These are phyloP conservation scores for Esox lucius DNA, from an alignment of 2,797 vertebrate species.

Conservation along the genomic window DNA sequence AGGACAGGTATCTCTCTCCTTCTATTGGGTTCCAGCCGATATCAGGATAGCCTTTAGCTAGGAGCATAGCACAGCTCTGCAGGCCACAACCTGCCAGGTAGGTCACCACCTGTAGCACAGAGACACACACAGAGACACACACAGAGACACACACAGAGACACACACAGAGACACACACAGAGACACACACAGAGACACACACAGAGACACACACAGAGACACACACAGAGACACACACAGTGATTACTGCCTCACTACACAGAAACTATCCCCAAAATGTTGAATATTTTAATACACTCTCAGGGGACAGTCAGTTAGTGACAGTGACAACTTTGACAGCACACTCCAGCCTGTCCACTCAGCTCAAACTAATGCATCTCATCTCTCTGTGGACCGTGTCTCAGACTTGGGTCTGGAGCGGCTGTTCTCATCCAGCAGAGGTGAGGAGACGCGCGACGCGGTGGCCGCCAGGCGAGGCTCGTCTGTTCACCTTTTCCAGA, in stretches of 20 bases:
- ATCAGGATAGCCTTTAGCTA: conserved; percentile 95
- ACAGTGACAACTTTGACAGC: conserved; percentile 21
- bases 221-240: conserved; percentile 7
- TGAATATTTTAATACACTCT: conserved; percentile 25
- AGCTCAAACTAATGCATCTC: conserved; percentile 26
- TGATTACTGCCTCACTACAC: not conserved
- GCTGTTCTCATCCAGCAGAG: not conserved
- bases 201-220: too few species aligned
- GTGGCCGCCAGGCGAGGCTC: not conserved
- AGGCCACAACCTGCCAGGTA: conserved; percentile 96
- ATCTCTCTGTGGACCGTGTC: conserved; percentile 6
- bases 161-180: conserved; percentile 9
- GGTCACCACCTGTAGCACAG: conserved; percentile 85
- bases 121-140: conserved; percentile 1
- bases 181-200: too few species aligned
- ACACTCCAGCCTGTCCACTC: conserved; percentile 26
- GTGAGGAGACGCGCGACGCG: not conserved
- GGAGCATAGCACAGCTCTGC: conserved; percentile 91
- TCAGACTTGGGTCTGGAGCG: too few species aligned
- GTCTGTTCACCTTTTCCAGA: conserved; percentile 85
- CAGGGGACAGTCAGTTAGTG: conserved; percentile 28
- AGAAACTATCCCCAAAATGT: not conserved
- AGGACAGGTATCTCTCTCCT: conserved; percentile 96
- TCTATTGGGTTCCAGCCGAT: conserved; percentile 98
- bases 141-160: conserved; percentile 1